These are phyloP conservation scores for Steinernema feltiae DNA, from an alignment of 1,140 invertebrate species.

Conservation along the genomic window DNA sequence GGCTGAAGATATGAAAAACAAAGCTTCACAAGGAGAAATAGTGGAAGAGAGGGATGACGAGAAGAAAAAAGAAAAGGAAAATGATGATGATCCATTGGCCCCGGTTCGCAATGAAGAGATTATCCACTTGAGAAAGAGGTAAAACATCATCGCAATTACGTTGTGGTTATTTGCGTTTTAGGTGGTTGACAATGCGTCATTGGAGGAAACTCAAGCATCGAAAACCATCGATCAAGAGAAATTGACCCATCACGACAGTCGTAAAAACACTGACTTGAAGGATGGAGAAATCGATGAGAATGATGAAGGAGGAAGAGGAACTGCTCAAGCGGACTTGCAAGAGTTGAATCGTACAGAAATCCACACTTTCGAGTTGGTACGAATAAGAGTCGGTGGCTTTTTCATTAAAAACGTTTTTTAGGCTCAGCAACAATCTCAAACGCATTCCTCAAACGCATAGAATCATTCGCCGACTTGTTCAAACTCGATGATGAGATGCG, in stretches of 20 bases:
- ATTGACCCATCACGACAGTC: background rate
- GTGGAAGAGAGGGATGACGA: conserved; percentile 35
- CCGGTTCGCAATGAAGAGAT: background rate
- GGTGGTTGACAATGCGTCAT: background rate
- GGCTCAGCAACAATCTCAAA: background rate
- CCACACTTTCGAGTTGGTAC: background rate
- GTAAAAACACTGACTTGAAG: background rate
- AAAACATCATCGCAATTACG: background rate
- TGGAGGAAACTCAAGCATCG: background rate
- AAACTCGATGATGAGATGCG: no score
- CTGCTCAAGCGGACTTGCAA: background rate
- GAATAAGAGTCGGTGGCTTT: no score
- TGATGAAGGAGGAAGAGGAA: conserved; percentile 29
- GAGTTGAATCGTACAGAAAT: background rate
- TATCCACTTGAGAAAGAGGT: background rate
- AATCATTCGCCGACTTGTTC: no score
- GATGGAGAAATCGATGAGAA: conserved; percentile 24
- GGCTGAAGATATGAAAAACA: conserved; percentile 39
- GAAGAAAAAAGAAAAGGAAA: conserved; percentile 31
- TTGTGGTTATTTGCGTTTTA: background rate
- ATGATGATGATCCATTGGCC: conserved; percentile 24
- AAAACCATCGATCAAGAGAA: background rate
- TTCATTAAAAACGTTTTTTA: no score
- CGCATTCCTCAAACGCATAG: no score
- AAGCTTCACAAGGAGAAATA: conserved; percentile 57